Percentiles rank a stretch among this genome's conserved stretches.
phyloP scores from a whole-genome alignment of 2,888 invertebrate species.

The Sclerodermus sp. region DNA sequence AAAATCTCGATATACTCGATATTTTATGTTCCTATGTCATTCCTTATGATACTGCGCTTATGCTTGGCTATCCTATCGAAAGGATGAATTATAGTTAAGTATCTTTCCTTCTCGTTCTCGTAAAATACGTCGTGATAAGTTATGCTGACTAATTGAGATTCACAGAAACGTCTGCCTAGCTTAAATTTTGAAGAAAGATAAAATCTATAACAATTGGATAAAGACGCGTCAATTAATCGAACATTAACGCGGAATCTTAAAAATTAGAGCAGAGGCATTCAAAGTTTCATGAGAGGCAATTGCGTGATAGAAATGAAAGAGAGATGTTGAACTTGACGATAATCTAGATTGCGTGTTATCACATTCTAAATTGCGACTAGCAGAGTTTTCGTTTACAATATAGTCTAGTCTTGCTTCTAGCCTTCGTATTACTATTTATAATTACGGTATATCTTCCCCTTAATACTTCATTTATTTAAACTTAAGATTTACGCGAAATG shows the following conservation, averaged over 20 bases:
- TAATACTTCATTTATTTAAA: slow-evolving; percentile 7
- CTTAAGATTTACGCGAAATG: slow-evolving; percentile 9
- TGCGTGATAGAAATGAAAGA: no score
- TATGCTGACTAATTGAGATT: no score
- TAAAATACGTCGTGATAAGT: no score
- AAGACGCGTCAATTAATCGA: background rate
- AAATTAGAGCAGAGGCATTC: slow-evolving; percentile 7
- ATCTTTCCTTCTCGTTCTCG: no score
- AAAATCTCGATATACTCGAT: no score
- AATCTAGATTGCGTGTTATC: slow-evolving; percentile 14
- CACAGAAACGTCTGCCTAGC: no score
- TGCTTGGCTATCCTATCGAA: no score
- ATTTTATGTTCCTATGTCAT: no score
- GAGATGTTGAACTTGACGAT: no score
- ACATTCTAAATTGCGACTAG: slow-evolving; percentile 31
- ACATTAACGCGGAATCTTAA: background rate
- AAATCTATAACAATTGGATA: background rate
- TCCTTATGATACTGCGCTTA: no score
- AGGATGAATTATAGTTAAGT: no score
- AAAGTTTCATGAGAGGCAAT: slow-evolving; percentile 3
- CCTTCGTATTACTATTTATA: background rate
- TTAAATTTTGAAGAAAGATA: no score
- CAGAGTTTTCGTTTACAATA: slow-evolving; percentile 23
- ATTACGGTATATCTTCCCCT: slow-evolving; percentile 12
- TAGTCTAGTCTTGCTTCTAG: slow-evolving; percentile 9